Percentiles rank a stretch among this genome's conserved stretches.
Evolutionary conservation across 2,888 invertebrate species (phyloP).

Genomic region (Zonitis immaculata): DNA sequence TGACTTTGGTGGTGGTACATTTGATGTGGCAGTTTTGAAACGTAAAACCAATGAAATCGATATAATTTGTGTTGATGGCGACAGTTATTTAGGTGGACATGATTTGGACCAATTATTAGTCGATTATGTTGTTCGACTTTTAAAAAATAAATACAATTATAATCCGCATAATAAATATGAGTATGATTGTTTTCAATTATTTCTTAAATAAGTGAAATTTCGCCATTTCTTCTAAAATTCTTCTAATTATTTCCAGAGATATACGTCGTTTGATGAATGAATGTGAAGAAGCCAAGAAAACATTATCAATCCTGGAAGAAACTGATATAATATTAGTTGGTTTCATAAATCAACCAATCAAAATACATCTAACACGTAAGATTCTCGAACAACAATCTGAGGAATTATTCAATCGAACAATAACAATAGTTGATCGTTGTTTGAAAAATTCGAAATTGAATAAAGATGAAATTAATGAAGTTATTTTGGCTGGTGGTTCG

Average conservation of each 20-base stretch:
- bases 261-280: constrained; percentile 20
- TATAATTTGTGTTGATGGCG: constrained; percentile 28
- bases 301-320: constrained; percentile 15
- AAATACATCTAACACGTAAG: constrained; percentile 17
- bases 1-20: constrained; percentile 34
- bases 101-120: constrained; percentile 29
- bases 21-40: constrained; percentile 29
- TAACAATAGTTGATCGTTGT: constrained; percentile 23
- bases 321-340: constrained; percentile 8
- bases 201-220: too few relatives aligned
- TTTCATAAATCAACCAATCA: neutral
- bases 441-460: constrained; percentile 20
- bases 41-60: constrained; percentile 14
- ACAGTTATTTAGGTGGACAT: constrained; percentile 32
- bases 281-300: constrained; percentile 25
- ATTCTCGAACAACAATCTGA: constrained; percentile 27
- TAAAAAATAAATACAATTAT: constrained; percentile 19
- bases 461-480: constrained; percentile 26
- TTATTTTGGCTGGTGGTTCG: constrained; percentile 33
- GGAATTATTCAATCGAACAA: constrained; percentile 22
- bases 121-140: constrained; percentile 15
- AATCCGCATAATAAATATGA: constrained; percentile 12
- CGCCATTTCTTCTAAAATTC: too few relatives aligned
- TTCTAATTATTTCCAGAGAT: too few relatives aligned
- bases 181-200: neutral